A percentile compares a stretch with the other conserved stretches of the same genome.
Conservation (phyloP, 2,113 vertebrate genomes). For the Apus apus region DNA sequence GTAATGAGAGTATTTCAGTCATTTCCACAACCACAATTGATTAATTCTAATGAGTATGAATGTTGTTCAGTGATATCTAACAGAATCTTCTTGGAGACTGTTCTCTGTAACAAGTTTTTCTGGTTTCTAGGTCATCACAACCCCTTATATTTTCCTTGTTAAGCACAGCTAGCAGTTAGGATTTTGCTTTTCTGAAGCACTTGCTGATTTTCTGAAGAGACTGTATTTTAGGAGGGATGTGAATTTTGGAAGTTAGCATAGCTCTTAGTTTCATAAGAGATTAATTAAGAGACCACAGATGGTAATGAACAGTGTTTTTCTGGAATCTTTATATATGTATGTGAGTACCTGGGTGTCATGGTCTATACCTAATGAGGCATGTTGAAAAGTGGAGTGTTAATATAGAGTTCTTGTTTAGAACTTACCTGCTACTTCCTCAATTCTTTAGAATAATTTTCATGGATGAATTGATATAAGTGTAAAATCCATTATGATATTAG, state of each 20-base stretch:
- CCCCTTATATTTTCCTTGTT: background rate
- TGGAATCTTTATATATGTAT: background rate
- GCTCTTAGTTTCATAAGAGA: background rate
- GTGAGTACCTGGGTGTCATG: background rate
- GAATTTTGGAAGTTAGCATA: background rate
- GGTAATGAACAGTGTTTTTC: background rate
- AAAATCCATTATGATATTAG: background rate
- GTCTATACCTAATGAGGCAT: background rate
- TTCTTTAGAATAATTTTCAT: background rate
- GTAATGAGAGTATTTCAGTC: background rate
- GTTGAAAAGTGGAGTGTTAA: background rate
- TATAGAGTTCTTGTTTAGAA: background rate
- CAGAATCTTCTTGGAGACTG: background rate
- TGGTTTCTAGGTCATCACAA: background rate
- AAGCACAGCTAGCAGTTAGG: background rate
- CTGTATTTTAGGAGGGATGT: background rate
- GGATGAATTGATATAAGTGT: background rate
- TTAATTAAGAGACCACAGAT: background rate
- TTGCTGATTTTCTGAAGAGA: background rate
- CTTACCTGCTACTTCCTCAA: background rate
- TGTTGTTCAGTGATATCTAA: background rate
- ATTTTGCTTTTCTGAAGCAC: background rate
- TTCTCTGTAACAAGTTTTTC: background rate
- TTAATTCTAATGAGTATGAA: background rate
- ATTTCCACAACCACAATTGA: background rate